Percentiles rank a stretch among this genome's conserved stretches.
Conservation (phyloP, 2,888 invertebrate species). For the Troides aeacus region DNA sequence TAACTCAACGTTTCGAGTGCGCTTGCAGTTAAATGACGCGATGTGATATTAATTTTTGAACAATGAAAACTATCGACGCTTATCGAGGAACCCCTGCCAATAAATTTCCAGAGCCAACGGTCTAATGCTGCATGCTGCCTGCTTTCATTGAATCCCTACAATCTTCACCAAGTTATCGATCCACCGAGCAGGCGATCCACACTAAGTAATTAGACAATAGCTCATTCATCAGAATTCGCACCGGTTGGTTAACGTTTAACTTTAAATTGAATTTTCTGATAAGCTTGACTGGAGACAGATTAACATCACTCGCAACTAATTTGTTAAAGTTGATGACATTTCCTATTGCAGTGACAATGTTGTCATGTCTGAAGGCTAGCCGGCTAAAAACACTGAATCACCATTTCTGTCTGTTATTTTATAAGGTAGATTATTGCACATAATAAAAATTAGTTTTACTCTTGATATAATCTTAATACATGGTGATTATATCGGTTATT, state of each 20-base stretch:
- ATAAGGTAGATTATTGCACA: too few species aligned
- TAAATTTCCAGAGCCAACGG: too few species aligned
- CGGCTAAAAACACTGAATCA: not conserved
- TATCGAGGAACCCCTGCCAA: too few species aligned
- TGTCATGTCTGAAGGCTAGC: not conserved
- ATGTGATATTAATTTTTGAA: too few species aligned
- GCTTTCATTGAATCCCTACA: too few species aligned
- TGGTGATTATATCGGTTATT: not conserved
- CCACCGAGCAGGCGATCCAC: not conserved
- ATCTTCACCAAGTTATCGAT: too few species aligned
- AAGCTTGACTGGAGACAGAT: not conserved
- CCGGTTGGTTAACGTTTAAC: not conserved
- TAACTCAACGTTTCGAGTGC: too few species aligned
- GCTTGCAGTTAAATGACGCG: too few species aligned
- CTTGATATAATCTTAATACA: too few species aligned
- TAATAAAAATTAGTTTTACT: too few species aligned
- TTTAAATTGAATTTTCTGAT: not conserved
- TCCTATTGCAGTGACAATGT: not conserved
- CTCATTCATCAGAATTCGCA: not conserved
- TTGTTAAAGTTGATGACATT: not conserved
- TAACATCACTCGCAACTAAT: not conserved
- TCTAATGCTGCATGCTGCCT: too few species aligned
- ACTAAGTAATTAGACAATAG: not conserved
- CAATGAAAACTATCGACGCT: too few species aligned
- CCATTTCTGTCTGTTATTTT: not conserved